phyloP scores from a whole-genome alignment of 2,113 vertebrate species.

The Ammospiza nelsoni region DNA sequence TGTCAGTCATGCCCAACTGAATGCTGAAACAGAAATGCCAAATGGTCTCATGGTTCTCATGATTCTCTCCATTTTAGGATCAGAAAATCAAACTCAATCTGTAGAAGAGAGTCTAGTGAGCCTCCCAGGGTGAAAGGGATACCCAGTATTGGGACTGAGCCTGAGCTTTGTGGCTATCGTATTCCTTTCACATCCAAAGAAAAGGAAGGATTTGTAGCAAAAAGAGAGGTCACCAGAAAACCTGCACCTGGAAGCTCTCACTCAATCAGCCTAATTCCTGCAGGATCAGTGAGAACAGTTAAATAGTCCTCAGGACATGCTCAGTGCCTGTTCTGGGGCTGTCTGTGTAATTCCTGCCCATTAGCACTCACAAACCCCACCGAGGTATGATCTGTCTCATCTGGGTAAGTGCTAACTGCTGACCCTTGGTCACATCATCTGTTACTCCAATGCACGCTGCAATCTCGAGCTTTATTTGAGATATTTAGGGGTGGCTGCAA shows the following conservation, averaged over 20 bases:
- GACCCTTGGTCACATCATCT: neutral
- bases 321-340: neutral
- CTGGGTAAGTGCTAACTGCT: neutral
- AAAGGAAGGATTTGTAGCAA: neutral
- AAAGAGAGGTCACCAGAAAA: neutral
- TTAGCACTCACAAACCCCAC: neutral
- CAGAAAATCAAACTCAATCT: neutral
- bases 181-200: neutral
- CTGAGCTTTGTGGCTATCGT: neutral
- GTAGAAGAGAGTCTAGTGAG: neutral
- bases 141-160: neutral
- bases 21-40: neutral
- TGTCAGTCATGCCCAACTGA: neutral
- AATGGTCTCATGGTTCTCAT: neutral
- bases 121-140: neutral
- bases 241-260: neutral
- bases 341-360: neutral
- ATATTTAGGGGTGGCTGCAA: neutral
- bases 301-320: neutral
- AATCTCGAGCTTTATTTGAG: neutral
- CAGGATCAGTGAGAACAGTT: neutral
- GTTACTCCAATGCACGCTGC: neutral
- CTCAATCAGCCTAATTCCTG: neutral
- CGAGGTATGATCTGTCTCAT: neutral
- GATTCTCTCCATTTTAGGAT: neutral